Percentiles rank a stretch among this genome's conserved stretches.
phyloP scores from a whole-genome alignment of 2,888 invertebrate genomes.

The Alviniconcha strummeri region DNA sequence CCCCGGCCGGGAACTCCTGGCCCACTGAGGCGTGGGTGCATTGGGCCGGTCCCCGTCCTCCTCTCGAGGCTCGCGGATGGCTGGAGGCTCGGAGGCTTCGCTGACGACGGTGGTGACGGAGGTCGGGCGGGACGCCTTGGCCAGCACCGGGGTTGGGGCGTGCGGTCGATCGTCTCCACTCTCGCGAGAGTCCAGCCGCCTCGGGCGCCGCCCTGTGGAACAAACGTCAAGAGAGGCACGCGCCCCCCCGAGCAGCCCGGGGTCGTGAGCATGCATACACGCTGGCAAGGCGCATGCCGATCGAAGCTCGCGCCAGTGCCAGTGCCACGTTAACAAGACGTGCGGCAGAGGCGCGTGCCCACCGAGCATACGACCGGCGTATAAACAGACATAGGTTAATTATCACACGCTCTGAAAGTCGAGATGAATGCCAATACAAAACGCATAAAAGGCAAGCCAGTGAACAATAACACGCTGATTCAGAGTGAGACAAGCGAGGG shows the following conservation, averaged over 20 bases:
- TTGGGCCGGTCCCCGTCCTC: background rate
- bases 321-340: background rate
- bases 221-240: background rate
- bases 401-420: background rate
- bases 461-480: background rate
- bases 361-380: background rate
- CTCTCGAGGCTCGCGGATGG: conserved; percentile 10
- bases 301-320: background rate
- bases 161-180: background rate
- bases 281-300: too few species aligned
- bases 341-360: background rate
- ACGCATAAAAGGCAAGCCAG: background rate
- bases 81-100: background rate
- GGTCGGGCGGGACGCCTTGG: background rate
- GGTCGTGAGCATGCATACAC: background rate
- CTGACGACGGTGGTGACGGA: conserved; percentile 13
- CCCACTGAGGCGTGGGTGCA: background rate
- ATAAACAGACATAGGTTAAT: background rate
- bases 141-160: background rate
- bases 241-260: background rate
- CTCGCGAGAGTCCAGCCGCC: background rate
- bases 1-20: background rate
- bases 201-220: background rate
- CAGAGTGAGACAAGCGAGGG: background rate
- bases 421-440: background rate